Evolutionary conservation across 2,113 vertebrate species (phyloP).

Genomic region (Aegotheles bennettii): DNA sequence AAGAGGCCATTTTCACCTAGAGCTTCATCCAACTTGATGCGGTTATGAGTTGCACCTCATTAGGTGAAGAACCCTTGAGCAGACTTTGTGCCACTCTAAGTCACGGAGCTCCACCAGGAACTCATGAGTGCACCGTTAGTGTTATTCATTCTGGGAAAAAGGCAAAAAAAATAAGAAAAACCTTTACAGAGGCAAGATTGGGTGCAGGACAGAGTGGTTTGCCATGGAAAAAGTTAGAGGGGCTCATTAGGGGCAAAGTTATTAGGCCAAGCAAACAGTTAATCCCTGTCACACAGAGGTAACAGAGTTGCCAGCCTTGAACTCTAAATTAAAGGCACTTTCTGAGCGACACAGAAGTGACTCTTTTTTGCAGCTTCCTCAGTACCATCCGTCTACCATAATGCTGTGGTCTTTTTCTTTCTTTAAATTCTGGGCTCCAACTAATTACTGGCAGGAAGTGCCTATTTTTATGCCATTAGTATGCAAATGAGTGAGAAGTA

Average conservation of each 20-base stretch:
- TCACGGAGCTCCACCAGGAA: neutral
- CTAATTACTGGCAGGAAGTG: conserved; percentile 73
- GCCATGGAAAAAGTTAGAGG: conserved; percentile 2
- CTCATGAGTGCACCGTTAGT: neutral
- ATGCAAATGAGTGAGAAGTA: conserved; percentile 70
- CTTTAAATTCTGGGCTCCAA: conserved; percentile 66
- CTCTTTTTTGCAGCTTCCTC: conserved; percentile 66
- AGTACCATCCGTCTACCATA: conserved; percentile 68
- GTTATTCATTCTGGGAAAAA: neutral
- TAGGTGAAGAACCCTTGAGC: neutral
- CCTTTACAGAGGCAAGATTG: neutral
- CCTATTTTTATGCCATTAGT: conserved; percentile 71
- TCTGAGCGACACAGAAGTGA: conserved; percentile 50
- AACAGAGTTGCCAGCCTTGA: conserved; percentile 59
- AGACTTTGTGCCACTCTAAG: neutral
- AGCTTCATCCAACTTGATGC: neutral
- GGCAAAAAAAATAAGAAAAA: neutral
- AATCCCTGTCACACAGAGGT: conserved; percentile 65
- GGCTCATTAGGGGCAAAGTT: conserved; percentile 60
- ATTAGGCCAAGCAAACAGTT: conserved; percentile 63
- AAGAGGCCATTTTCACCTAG: neutral
- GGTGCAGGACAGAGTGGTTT: conserved; percentile 37
- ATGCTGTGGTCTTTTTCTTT: conserved; percentile 65
- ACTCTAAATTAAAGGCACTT: conserved; percentile 60
- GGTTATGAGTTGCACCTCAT: neutral